Percentiles rank a stretch among this genome's conserved stretches.
phyloP scores from a whole-genome alignment of 2,113 vertebrate genomes.

The Oreocharis arfaki region DNA sequence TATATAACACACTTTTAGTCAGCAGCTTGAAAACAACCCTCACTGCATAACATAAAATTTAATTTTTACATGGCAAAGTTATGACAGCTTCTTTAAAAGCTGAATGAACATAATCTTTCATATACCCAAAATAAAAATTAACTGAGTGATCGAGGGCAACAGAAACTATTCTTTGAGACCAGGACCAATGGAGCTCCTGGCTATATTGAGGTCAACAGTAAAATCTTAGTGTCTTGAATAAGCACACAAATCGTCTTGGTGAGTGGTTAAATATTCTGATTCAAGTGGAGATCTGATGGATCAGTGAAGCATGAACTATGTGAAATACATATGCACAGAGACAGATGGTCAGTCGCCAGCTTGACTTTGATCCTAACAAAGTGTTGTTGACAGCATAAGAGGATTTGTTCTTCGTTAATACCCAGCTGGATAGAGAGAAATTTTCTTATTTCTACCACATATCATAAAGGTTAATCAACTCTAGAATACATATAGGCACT shows the following conservation, averaged over 20 bases:
- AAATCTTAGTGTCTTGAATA: neutral
- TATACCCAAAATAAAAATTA: neutral
- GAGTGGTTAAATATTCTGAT: neutral
- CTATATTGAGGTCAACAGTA: neutral
- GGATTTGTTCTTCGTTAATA: constrained; percentile 12
- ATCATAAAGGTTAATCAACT: neutral
- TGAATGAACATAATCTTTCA: neutral
- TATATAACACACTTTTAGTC: neutral
- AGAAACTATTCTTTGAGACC: neutral
- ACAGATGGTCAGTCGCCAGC: neutral
- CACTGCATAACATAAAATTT: neutral
- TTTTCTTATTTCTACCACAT: neutral
- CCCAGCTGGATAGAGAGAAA: neutral
- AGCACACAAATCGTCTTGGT: neutral
- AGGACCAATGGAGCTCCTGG: neutral
- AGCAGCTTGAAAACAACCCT: neutral
- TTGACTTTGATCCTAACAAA: neutral
- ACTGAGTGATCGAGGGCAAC: neutral
- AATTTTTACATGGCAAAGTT: neutral
- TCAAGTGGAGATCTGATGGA: neutral
- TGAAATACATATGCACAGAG: neutral
- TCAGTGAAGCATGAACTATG: neutral
- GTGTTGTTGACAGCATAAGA: neutral
- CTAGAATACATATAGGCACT: neutral
- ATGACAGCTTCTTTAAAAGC: neutral